Base-by-base conservation (phyloP, 1,140 invertebrate genomes). In the Leucophenga varia region DNA sequence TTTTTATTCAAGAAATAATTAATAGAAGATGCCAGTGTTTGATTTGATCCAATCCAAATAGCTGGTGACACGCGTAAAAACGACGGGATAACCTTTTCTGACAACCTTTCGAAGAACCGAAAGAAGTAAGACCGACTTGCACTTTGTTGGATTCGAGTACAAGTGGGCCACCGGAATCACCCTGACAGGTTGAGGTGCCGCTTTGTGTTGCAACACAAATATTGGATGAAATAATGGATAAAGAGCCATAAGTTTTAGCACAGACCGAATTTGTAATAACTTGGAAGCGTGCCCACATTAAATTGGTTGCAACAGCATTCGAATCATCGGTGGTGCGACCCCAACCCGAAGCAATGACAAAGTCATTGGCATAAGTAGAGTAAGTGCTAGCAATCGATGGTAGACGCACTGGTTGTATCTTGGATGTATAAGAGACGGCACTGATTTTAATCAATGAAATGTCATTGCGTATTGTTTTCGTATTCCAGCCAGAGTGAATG, bases 21-120 rank as follows among this genome's bases (percentile, higher is more conserved):
- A 57, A 43, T 48, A 38, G 14, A 30, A 30, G 48, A 74, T 59
- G 2, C 76, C 76, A 6, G 76, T 63, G 45, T 67, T 77, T 25
- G 68, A 59, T 21, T 57, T 63, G 43, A 82, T 80, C 82, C 82
- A 84, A 49, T 76, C 64, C 28, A 81, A 57, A 57, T 77, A 83
- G 12, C 69, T 76, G 7, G 79, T 79, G 13, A 82, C 72, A 52
- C 81, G 76, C 5, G 80, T 79, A 48, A 75, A 82, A 12, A 75
- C 81, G 7, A 76, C 75, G 13, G 81, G 81, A 48, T 72, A 77
- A 31, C 79, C 80, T 1, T 61, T 57, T 55, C 79, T 74, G 55
- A 57, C 82, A 84, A 10, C 80, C 80, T 17, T 76, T 64, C 25
- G 67, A 72, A 40, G 75, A 77, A 38, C 79, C 80, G 54, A 81